These are phyloP conservation scores for Timema cristinae DNA, from an alignment of 2,888 invertebrate genomes.

Conservation along the genomic window DNA sequence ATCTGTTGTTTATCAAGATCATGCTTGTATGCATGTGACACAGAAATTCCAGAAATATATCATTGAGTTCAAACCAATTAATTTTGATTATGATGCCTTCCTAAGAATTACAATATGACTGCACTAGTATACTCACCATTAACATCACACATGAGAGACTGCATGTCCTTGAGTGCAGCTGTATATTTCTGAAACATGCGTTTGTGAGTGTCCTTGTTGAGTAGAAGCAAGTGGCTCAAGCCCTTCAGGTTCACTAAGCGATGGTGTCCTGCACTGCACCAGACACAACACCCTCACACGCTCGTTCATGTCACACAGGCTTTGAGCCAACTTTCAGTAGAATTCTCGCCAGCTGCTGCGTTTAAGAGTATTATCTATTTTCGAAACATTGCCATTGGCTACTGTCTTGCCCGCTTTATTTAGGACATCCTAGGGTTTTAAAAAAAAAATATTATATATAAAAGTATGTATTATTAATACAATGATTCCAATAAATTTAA, in stretches of 20 bases:
- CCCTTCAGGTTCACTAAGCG: conserved; percentile 2
- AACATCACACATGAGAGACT: conserved; percentile 32
- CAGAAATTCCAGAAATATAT: no score
- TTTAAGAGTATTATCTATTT: neutral
- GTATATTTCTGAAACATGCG: conserved; percentile 20
- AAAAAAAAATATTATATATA: no score
- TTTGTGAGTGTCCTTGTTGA: neutral
- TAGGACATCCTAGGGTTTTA: conserved; percentile 19
- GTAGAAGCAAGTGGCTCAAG: conserved; percentile 7
- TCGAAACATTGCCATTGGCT: conserved; percentile 21
- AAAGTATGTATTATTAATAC: no score
- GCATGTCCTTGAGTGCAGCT: conserved; percentile 28
- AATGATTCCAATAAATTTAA: no score
- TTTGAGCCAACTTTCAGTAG: conserved; percentile 25
- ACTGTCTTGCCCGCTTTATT: conserved; percentile 20
- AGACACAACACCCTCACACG: conserved; percentile 19
- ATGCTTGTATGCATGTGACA: no score
- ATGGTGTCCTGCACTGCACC: conserved; percentile 12
- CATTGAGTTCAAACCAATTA: no score
- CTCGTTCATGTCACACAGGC: conserved; percentile 26
- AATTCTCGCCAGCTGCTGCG: neutral
- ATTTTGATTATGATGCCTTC: no score
- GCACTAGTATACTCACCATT: conserved; percentile 25
- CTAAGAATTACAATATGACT: no score
- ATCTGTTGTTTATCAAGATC: no score